phyloP scores from a whole-genome alignment of 2,888 invertebrate genomes.

The Dryadula phaetusa region DNA sequence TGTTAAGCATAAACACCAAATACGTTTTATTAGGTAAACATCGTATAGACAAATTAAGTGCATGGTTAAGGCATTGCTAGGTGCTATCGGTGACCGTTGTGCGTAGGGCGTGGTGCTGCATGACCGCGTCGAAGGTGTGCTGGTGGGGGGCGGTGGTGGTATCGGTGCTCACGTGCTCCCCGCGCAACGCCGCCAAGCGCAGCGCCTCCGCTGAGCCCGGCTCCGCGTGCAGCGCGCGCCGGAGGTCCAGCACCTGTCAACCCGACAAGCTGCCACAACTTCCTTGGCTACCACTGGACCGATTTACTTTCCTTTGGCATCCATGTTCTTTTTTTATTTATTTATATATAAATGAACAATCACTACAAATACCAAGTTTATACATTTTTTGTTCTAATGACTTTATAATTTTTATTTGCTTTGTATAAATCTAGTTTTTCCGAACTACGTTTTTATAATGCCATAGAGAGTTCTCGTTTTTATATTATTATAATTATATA shows the following conservation, averaged over 20 bases:
- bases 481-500: too few species aligned
- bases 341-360: too few species aligned
- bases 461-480: too few species aligned
- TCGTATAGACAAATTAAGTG: constrained; percentile 34
- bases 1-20: not conserved
- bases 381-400: too few species aligned
- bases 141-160: constrained; percentile 70
- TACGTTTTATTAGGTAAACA: not conserved
- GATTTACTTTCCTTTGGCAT: constrained; percentile 20
- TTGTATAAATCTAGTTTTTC: too few species aligned
- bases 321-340: constrained; percentile 13
- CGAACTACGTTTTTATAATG: too few species aligned
- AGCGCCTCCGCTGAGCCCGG: constrained; percentile 84
- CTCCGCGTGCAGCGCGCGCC: constrained; percentile 91
- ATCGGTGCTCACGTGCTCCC: constrained; percentile 82
- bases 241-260: constrained; percentile 91
- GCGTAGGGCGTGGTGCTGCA: constrained; percentile 82
- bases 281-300: constrained; percentile 15
- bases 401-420: too few species aligned
- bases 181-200: constrained; percentile 82
- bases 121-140: constrained; percentile 84
- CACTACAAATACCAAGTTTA: too few species aligned
- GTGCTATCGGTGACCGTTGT: constrained; percentile 63
- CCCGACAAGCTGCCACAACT: constrained; percentile 50
- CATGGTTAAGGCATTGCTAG: constrained; percentile 40